phyloP scores from a whole-genome alignment of 2,888 invertebrate genomes.

The Lithophane socia region DNA sequence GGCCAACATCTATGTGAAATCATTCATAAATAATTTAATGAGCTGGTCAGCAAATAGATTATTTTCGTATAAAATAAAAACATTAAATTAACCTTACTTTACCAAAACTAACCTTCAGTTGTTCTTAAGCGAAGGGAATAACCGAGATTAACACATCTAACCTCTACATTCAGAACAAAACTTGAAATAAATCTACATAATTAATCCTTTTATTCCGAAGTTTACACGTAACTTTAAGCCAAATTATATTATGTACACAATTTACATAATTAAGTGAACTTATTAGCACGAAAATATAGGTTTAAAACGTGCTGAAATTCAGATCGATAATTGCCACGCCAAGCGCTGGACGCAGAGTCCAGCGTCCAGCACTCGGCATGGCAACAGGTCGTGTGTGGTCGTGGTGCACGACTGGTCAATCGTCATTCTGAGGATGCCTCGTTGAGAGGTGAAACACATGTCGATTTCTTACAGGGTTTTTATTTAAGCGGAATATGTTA shows the following conservation, averaged over 20 bases:
- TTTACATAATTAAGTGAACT: slow-evolving; percentile 22
- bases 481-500: too few relatives aligned
- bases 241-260: slow-evolving; percentile 24
- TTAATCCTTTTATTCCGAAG: slow-evolving; percentile 11
- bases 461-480: too few relatives aligned
- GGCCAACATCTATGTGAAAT: not conserved
- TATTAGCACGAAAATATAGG: slow-evolving; percentile 21
- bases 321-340: too few relatives aligned
- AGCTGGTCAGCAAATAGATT: too few relatives aligned
- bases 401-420: too few relatives aligned
- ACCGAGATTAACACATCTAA: not conserved
- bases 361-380: too few relatives aligned
- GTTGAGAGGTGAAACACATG: too few relatives aligned
- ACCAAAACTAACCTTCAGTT: not conserved
- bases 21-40: not conserved
- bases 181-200: slow-evolving; percentile 16
- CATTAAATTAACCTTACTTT: not conserved
- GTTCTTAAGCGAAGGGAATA: not conserved
- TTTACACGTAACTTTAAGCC: slow-evolving; percentile 13
- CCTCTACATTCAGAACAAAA: not conserved
- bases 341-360: too few relatives aligned
- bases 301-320: slow-evolving; percentile 16
- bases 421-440: too few relatives aligned
- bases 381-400: too few relatives aligned
- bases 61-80: not conserved